Base-by-base conservation (phyloP, 1,140 invertebrate genomes). In the Lucilia sericata region DNA sequence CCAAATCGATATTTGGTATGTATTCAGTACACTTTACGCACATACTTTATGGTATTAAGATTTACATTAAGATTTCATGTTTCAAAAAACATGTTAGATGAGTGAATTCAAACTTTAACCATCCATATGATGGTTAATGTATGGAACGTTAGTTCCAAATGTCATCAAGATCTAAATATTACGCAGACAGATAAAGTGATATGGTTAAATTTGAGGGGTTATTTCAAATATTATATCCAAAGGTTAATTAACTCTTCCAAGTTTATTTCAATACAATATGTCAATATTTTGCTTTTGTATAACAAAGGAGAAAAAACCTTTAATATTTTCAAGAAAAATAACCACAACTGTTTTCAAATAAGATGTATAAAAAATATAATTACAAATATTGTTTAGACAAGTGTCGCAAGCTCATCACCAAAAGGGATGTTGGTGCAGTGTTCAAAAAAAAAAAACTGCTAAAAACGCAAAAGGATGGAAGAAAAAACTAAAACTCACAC, bases 331-430 rank as follows among this genome's bases (percentile, higher is more conserved):
- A 70, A 70, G 21, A 25, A 70, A 70, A 70, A 21, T 21, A 70
- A 70, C 65, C 65, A 70, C 65, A 70, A 70, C 65, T 70, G 65
- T 21, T 19, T 70, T 70, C 0, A 21, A 21, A 21, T 25, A 70
- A 70, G 21, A 10, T 70, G 60, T 8, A 21, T 70, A 70, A 70
- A 70, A 70, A 70, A 70, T 70, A 21, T 9, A 70, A 70, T 70
- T 70, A n/a, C 65, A 70, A 70, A 70, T 21, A 70, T 70, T 70
- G 65, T 70, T 70, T 70, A 70, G 12, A 70, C 65, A 70, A 70
- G 65, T 70, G 65, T 70, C 21, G 65, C 65, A 21, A 12, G 4
- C 1, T 19, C 8, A 19, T n/a, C 14, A n/a, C 19, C 2, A 65
- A 65, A 49, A 65, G 60, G 60, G 60, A 65, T 65, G 60, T 65